These are phyloP conservation scores for Luehdorfia chinensis DNA, from an alignment of 1,140 invertebrate genomes.

Conservation along the genomic window DNA sequence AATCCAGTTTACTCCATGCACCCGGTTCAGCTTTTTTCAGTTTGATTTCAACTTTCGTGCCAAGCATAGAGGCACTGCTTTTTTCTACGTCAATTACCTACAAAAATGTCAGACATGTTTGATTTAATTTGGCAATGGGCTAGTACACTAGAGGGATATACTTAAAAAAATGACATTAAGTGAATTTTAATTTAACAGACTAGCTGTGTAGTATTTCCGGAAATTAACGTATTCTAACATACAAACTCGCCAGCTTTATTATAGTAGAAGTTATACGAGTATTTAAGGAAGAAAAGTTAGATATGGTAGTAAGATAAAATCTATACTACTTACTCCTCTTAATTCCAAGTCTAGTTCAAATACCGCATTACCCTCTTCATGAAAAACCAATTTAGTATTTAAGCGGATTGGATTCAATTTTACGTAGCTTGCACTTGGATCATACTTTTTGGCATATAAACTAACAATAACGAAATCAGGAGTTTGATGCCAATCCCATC, in stretches of 20 bases:
- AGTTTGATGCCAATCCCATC: constrained; percentile 97
- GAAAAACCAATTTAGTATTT: constrained; percentile 87
- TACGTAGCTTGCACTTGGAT: constrained; percentile 85
- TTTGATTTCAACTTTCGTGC: constrained; percentile 97
- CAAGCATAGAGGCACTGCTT: constrained; percentile 87
- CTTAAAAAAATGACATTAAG: no score
- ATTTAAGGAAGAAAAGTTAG: no score
- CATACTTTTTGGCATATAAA: constrained; percentile 94
- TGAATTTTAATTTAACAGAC: no score
- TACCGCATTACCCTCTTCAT: constrained; percentile 83
- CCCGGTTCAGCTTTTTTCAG: constrained; percentile 91
- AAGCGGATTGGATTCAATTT: constrained; percentile 92
- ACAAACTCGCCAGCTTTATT: no score
- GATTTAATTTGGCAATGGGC: constrained; percentile 1
- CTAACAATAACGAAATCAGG: constrained; percentile 88
- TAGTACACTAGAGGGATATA: no score
- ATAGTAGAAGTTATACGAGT: no score
- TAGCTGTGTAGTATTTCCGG: no score
- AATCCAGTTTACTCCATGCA: constrained; percentile 88
- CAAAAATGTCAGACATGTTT: constrained; percentile 26
- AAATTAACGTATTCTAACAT: no score
- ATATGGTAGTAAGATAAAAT: not conserved
- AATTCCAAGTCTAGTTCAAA: constrained; percentile 92
- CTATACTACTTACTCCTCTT: constrained; percentile 85
- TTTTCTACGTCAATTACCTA: constrained; percentile 84